Evolutionary conservation across 2,888 invertebrate genomes (phyloP).

Genomic region (Xanthostigma xanthostigma): DNA sequence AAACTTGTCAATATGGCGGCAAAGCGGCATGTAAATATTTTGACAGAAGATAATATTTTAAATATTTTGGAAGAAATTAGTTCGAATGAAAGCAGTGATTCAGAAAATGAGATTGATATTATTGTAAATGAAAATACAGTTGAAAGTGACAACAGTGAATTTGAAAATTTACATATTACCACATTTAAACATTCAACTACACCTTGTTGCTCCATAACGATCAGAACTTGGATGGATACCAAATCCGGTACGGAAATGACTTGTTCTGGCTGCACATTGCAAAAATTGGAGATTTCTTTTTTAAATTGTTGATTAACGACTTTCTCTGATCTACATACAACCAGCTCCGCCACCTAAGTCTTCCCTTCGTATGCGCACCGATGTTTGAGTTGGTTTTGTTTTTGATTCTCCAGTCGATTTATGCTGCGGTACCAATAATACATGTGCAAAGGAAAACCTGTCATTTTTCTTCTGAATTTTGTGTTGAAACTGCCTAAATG

Average conservation of each 20-base stretch:
- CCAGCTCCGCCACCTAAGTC: slow-evolving; percentile 89
- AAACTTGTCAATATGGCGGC: too few species aligned
- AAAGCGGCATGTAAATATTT: too few species aligned
- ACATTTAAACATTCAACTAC: slow-evolving; percentile 72
- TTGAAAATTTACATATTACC: too few species aligned
- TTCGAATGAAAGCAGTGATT: too few species aligned
- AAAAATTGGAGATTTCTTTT: slow-evolving; percentile 91
- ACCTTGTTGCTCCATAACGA: slow-evolving; percentile 83
- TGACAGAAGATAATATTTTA: too few species aligned
- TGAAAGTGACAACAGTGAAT: too few species aligned
- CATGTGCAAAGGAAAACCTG: slow-evolving; percentile 73
- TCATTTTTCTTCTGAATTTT: too few species aligned
- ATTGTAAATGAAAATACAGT: too few species aligned
- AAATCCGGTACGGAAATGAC: slow-evolving; percentile 91
- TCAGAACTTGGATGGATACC: slow-evolving; percentile 84
- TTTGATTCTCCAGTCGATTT: slow-evolving; percentile 90
- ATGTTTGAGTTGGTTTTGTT: slow-evolving; percentile 97
- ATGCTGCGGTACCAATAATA: slow-evolving; percentile 58
- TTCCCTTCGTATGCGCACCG: slow-evolving; percentile 86
- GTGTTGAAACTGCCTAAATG: slow-evolving; percentile 94
- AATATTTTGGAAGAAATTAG: too few species aligned
- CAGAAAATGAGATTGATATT: too few species aligned
- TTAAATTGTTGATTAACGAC: slow-evolving; percentile 73
- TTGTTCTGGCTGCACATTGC: slow-evolving; percentile 88
- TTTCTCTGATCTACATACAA: slow-evolving; percentile 82